Percentiles rank a stretch among this genome's conserved stretches.
Evolutionary conservation across 2,888 invertebrate species (phyloP).

Genomic region (Melangyna quadrimaculata): DNA sequence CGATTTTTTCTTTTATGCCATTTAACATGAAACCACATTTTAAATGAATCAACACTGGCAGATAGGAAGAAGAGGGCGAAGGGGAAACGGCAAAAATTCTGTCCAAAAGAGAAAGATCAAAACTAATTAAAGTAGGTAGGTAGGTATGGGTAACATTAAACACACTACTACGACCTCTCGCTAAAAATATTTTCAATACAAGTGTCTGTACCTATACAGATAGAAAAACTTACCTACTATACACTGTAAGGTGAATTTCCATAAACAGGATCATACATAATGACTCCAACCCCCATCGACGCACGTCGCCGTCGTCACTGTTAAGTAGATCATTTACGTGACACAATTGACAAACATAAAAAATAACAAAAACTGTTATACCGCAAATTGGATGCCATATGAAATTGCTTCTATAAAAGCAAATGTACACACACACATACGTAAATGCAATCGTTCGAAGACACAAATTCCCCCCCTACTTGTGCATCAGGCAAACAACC

Average conservation of each 20-base stretch:
- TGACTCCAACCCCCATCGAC: conserved; percentile 21
- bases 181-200: neutral
- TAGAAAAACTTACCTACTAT: neutral
- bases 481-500: conserved; percentile 42
- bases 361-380: conserved; percentile 66
- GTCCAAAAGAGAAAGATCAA: conserved; percentile 63
- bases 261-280: neutral
- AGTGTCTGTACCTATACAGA: neutral
- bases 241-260: neutral
- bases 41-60: conserved; percentile 49
- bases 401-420: conserved; percentile 80
- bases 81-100: conserved; percentile 48
- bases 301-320: conserved; percentile 29
- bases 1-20: conserved; percentile 73
- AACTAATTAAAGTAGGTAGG: conserved; percentile 59
- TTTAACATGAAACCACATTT: conserved; percentile 65
- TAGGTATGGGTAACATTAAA: conserved; percentile 36
- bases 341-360: conserved; percentile 53
- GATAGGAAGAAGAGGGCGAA: neutral
- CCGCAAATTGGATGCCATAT: conserved; percentile 81
- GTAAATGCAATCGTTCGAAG: conserved; percentile 29
- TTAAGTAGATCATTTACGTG: conserved; percentile 69
- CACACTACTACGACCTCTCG: conserved; percentile 38
- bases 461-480: conserved; percentile 45
- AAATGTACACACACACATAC: neutral